Conservation (phyloP, 2,797 vertebrate species). For the Esox lucius region DNA sequence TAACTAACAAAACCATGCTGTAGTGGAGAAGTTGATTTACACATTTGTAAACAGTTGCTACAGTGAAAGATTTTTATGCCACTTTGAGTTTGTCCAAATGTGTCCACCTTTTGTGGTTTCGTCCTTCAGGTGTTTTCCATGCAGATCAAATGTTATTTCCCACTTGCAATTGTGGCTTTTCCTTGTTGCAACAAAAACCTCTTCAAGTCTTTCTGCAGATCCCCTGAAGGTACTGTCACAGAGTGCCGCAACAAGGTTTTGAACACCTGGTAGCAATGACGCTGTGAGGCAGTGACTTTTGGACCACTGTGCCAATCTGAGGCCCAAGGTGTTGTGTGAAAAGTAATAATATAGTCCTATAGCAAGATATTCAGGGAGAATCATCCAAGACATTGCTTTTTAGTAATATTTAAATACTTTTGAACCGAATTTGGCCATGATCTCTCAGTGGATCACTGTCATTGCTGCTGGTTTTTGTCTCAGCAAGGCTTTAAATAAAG, state of each 20-base stretch:
- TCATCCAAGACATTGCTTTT: background rate
- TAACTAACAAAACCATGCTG: too few relatives aligned
- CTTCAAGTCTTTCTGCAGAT: background rate
- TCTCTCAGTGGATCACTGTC: conserved; percentile 25
- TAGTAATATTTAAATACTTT: background rate
- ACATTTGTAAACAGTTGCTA: too few relatives aligned
- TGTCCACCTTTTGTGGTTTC: background rate
- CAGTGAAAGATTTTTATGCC: too few relatives aligned
- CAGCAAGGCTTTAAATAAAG: conserved; percentile 72
- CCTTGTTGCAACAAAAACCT: background rate
- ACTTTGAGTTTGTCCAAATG: background rate
- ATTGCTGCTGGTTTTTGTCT: conserved; percentile 56
- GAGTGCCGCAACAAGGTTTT: too few relatives aligned
- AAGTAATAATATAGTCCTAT: conserved; percentile 15
- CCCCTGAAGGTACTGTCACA: too few relatives aligned
- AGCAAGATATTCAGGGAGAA: background rate
- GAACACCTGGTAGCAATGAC: too few relatives aligned
- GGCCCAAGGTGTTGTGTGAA: conserved; percentile 13
- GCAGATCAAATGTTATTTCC: conserved; percentile 13
- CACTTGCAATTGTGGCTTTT: too few relatives aligned
- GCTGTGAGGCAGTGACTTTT: too few relatives aligned
- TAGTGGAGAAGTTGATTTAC: too few relatives aligned
- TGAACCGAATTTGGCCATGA: background rate
- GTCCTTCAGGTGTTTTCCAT: background rate
- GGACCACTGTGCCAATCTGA: too few relatives aligned